Percentiles rank a stretch among this genome's conserved stretches.
Evolutionary conservation across 2,113 vertebrate genomes (phyloP).

Genomic region (Platysteira castanea): DNA sequence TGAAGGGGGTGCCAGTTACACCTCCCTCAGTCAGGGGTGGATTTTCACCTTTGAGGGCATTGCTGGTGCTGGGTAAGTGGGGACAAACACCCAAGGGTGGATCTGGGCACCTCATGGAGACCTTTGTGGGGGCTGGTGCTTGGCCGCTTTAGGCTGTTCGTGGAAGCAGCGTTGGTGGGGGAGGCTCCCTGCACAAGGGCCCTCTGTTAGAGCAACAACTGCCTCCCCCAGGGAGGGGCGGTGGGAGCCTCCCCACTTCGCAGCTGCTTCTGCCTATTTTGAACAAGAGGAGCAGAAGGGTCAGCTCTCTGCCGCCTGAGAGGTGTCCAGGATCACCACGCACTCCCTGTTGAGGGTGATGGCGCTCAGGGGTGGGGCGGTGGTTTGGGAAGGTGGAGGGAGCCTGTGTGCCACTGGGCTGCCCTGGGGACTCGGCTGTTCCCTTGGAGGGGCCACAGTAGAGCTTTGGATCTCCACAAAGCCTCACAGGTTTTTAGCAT

Average conservation of each 20-base stretch:
- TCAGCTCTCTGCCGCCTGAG: not conserved
- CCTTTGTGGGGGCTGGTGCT: not conserved
- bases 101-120: fast-evolving
- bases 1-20: fast-evolving
- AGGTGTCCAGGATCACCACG: not conserved
- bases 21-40: not conserved
- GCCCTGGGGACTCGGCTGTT: fast-evolving
- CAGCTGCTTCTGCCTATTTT: constrained; percentile 36
- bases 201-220: constrained; percentile 52
- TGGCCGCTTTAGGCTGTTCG: not conserved
- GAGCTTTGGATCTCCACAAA: not conserved
- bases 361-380: not conserved
- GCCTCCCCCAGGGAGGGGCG: not conserved
- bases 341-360: not conserved
- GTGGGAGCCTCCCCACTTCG: not conserved
- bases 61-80: not conserved
- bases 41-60: not conserved
- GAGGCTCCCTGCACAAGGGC: constrained; percentile 1
- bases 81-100: not conserved
- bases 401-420: not conserved
- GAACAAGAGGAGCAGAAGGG: not conserved
- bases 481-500: not conserved
- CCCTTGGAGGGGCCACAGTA: not conserved
- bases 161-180: not conserved
- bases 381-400: not conserved